Base-by-base conservation (phyloP, 2,797 vertebrate species). In the Propithecus deckenii region DNA sequence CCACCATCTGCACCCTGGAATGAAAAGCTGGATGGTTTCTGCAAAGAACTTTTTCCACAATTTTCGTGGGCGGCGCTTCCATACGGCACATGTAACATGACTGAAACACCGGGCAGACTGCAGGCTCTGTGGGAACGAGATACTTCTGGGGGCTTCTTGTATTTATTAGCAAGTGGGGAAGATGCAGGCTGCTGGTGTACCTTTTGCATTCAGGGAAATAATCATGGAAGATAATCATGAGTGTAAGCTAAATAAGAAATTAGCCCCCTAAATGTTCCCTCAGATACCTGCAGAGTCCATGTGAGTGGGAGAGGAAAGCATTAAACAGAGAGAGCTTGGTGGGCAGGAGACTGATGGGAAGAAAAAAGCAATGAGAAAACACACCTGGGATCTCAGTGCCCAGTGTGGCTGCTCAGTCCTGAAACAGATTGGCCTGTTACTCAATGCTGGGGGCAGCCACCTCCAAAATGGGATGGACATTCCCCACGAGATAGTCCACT, bases 201-300 rank as follows among this genome's bases (percentile, higher is more conserved):
- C 9, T 96, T 87, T 84, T 80, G 50, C 32, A 95, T 32, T 17
- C 38, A 90, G 61, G 61, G 86, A 95, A 95, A 84, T 18, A 86
- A 32, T 65, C 32, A 48, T 41, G 48, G 74, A 79, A 79, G 65
- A 13, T n/a, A 65, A 65, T 65, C 76, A 48, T 22, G 17, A 93
- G 8, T 78, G 1, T 91, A 57, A 74, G 50, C 61, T 71, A 61
- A 89, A 25, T 43, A 71, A 71, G 71, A 84, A 89, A 74, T 28
- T 23, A 25, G 32, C 65, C 59, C 61, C n/a, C 12, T 52, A 76
- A n/a, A 72, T 71, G 15, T 28, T 30, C 6, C 35, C 63, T 38
- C 7, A 32, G 41, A 38, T 41, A 5, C 32, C 41, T 71, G 22
- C 32, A 28, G 91, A 80, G 72, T 71, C 76, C 59, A 35, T 4